Base-by-base conservation (phyloP, 2,113 vertebrate genomes). In the Vulpes ferrilata region DNA sequence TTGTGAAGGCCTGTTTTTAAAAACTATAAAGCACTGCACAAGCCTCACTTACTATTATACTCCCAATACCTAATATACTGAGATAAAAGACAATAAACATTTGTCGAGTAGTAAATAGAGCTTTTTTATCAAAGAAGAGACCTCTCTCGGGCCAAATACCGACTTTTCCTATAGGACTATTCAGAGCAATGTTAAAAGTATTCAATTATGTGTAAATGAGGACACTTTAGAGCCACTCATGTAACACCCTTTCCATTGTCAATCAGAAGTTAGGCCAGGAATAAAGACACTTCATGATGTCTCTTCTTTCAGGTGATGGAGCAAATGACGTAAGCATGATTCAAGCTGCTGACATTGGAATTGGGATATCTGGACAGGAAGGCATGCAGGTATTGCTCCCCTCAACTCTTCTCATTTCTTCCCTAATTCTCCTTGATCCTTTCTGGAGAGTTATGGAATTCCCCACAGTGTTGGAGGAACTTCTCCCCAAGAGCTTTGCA, bases 271-370 rank as follows among this genome's bases (percentile, higher is more conserved):
- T 53, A 79, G 67, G 74, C 60, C 60, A 69, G 30, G 23, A 90
- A 59, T 71, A 89, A 95, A 96, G 43, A 59, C 9, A 3, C 16
- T 59, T 57, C 11, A 6, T 16, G 17, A n/a, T 51, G 80, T 60
- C 67, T 95, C 38, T 95, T 74, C 19, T 97, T 98, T 69, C 93
- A 99, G 99, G 99, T 95, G 99, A 99, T 48, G 99, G 99, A 95
- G 99, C 99, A 83, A 99, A 99, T 95, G 99, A 99, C 1, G 99
- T 99, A 6, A 99, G 99, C 97, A 99, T 99, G 99, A 99, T 99
- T 98, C 99, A 99, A 96, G 99, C 99, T 95, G 99, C 99, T 76
- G 99, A 99, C 96, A 95, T 99, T 62, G 99, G 99, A 86, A 98
- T 99, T 96, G 99, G 99, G 57, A 99, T 99, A 98, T 99, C 99